Percentiles rank a stretch among this genome's conserved stretches.
These are phyloP conservation scores for Acanthurus leucopareius DNA, from an alignment of 2,797 vertebrate species.

Conservation along the genomic window DNA sequence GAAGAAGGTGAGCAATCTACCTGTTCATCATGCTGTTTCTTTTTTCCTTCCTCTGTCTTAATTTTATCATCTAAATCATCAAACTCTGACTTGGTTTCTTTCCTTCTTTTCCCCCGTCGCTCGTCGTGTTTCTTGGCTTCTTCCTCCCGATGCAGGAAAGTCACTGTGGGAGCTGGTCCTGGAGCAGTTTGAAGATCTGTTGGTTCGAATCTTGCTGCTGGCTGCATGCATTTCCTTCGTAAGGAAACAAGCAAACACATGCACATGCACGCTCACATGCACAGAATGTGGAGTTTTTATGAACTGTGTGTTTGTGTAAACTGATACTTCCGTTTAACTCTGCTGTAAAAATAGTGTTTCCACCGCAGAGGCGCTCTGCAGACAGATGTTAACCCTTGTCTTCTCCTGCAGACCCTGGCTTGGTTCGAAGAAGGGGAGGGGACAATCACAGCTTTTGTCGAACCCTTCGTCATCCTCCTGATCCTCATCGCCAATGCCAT, in stretches of 20 bases:
- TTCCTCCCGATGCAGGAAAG: slow-evolving; percentile 82
- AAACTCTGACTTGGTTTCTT: not conserved
- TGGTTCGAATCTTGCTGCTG: slow-evolving; percentile 87
- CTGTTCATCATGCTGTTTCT: not conserved
- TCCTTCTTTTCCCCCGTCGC: slow-evolving; percentile 8
- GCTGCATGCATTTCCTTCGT: slow-evolving; percentile 89
- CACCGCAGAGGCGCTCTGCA: too few species aligned
- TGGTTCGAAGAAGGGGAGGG: slow-evolving; percentile 89
- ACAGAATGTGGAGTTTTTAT: not conserved
- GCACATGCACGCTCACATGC: slow-evolving; percentile 3
- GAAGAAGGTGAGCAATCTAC: slow-evolving; percentile 83
- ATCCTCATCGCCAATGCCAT: slow-evolving; percentile 89
- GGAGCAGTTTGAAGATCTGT: slow-evolving; percentile 88
- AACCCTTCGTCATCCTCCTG: slow-evolving; percentile 89
- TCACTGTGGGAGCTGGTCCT: slow-evolving; percentile 87
- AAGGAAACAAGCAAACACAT: slow-evolving; percentile 69
- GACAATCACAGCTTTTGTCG: slow-evolving; percentile 89
- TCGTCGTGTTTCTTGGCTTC: slow-evolving; percentile 5
- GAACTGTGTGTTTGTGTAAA: not conserved
- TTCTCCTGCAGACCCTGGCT: slow-evolving; percentile 80
- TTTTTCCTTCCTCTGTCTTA: too few species aligned
- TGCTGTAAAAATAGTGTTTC: not conserved
- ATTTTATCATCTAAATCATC: not conserved
- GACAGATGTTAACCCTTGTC: not conserved
- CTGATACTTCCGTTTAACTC: not conserved